These are phyloP conservation scores for Daubentonia madagascariensis DNA, from an alignment of 2,113 vertebrate genomes.

Conservation along the genomic window DNA sequence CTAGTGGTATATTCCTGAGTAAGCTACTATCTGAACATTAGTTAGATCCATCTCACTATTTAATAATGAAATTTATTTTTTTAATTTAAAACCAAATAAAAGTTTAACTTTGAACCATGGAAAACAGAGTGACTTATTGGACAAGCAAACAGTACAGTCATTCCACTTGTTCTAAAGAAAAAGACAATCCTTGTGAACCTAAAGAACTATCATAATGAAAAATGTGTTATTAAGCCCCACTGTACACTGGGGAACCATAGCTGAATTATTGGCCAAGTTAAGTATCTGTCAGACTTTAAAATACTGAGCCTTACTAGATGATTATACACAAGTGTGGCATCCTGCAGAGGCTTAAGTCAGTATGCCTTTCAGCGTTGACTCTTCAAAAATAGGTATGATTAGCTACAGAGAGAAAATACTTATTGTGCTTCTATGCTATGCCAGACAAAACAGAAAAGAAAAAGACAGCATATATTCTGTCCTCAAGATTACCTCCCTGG, in stretches of 20 bases:
- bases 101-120: slow-evolving; percentile 87
- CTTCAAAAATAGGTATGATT: rapidly evolving
- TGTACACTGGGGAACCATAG: background rate
- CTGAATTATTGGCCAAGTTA: background rate
- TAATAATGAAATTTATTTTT: slow-evolving; percentile 93
- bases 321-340: background rate
- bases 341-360: background rate
- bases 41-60: slow-evolving; percentile 89
- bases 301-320: background rate
- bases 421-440: background rate
- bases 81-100: slow-evolving; percentile 91
- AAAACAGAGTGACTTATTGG: slow-evolving; percentile 85
- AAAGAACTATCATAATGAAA: background rate
- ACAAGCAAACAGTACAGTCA: slow-evolving; percentile 40
- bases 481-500: background rate
- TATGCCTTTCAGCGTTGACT: background rate
- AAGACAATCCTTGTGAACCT: background rate
- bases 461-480: background rate
- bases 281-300: slow-evolving; percentile 24
- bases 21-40: slow-evolving; percentile 83
- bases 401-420: background rate
- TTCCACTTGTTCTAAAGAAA: background rate
- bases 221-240: background rate
- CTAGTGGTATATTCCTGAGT: slow-evolving; percentile 82
- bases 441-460: background rate